phyloP scores from a whole-genome alignment of 2,888 invertebrate species.

The Leptopilina myrica region DNA sequence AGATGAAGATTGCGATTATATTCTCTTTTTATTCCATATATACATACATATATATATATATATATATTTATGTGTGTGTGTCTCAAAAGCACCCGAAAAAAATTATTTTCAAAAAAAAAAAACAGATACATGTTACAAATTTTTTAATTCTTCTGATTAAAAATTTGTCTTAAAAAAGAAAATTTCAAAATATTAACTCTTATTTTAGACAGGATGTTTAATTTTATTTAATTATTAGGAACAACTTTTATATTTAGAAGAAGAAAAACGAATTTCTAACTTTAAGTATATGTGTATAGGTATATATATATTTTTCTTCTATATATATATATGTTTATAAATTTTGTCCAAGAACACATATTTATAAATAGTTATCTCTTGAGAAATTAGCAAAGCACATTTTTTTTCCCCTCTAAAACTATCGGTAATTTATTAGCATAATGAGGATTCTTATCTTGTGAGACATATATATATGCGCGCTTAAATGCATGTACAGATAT shows the following conservation, averaged over 20 bases:
- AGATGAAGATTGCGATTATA: constrained; percentile 17
- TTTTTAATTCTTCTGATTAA: too few relatives aligned
- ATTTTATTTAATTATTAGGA: too few relatives aligned
- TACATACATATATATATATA: too few relatives aligned
- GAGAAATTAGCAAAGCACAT: constrained; percentile 28
- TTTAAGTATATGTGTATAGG: too few relatives aligned
- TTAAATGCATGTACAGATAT: constrained; percentile 11
- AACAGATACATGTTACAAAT: too few relatives aligned
- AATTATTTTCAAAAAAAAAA: neutral
- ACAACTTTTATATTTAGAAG: neutral
- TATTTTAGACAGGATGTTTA: neutral
- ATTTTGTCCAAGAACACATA: constrained; percentile 13
- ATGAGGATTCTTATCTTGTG: constrained; percentile 30
- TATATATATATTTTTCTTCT: neutral
- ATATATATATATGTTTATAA: neutral
- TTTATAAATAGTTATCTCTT: neutral
- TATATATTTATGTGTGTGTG: too few relatives aligned
- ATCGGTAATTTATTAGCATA: constrained; percentile 20
- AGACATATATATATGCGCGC: neutral
- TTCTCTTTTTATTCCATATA: neutral
- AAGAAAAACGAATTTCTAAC: neutral
- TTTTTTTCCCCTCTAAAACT: neutral
- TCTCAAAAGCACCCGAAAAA: neutral
- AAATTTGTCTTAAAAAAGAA: too few relatives aligned
- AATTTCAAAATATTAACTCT: too few relatives aligned